Percentiles rank a stretch among this genome's conserved stretches.
Conservation (phyloP, 2,888 invertebrate species). For the Baccha elongata region DNA sequence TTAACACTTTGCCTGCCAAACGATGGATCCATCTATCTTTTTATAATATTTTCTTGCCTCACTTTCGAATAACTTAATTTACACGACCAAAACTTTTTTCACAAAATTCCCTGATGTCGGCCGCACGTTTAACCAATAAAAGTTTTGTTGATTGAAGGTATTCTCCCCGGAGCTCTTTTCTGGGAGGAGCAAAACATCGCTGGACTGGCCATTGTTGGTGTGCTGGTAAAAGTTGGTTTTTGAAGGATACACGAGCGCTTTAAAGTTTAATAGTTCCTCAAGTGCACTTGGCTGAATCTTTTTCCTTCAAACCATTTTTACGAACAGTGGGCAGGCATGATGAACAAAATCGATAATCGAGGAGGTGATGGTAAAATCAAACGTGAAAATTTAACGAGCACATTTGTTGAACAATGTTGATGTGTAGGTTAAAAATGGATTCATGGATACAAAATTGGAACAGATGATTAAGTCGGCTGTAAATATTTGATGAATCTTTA, state of each 20-base stretch:
- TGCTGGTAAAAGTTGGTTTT: not conserved
- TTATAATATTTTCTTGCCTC: no score
- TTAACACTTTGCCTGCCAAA: no score
- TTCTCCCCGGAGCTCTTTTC: not conserved
- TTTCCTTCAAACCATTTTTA: not conserved
- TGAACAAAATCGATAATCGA: not conserved
- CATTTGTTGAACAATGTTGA: not conserved
- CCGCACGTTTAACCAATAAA: not conserved
- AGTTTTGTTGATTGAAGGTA: not conserved
- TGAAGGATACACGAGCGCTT: not conserved
- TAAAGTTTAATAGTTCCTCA: conserved; percentile 8
- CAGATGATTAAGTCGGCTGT: no score
- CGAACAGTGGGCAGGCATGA: not conserved
- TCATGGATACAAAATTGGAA: no score
- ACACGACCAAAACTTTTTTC: not conserved
- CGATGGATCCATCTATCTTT: no score
- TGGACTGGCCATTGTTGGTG: no score
- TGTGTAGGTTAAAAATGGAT: no score
- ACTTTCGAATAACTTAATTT: not conserved
- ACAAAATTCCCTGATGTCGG: not conserved
- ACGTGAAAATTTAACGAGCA: conserved; percentile 9
- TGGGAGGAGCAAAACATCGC: no score
- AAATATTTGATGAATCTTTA: no score
- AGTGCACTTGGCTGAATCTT: not conserved
- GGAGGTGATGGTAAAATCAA: not conserved